These are phyloP conservation scores for Falcunculus frontatus DNA, from an alignment of 2,113 vertebrate species.

Conservation along the genomic window DNA sequence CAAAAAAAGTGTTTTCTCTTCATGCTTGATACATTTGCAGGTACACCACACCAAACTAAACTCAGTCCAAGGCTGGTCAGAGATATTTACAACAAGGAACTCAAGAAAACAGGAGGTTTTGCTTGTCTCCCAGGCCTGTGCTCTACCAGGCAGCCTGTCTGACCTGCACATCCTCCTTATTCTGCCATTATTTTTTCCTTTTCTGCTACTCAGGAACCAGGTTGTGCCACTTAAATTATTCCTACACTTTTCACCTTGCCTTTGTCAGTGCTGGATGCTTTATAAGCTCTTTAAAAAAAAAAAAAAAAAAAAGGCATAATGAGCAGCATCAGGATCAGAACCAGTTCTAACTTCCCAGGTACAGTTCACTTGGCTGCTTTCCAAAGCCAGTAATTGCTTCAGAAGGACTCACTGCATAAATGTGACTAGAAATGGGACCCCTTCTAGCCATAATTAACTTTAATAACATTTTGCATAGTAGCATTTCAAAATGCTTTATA, in stretches of 20 bases:
- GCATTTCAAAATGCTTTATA: not conserved
- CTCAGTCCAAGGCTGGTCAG: not conserved
- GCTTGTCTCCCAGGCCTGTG: not conserved
- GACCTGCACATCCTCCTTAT: not conserved
- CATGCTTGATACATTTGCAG: not conserved
- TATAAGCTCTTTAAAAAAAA: not conserved
- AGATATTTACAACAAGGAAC: not conserved
- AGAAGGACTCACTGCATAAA: not conserved
- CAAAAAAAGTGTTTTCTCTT: not conserved
- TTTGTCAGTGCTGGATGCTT: not conserved
- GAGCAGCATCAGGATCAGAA: not conserved
- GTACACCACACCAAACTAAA: not conserved
- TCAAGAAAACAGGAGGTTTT: not conserved
- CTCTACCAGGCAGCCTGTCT: not conserved
- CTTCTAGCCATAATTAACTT: not conserved
- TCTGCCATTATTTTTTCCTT: not conserved
- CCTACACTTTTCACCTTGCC: not conserved
- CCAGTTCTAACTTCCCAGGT: slow-evolving; percentile 28
- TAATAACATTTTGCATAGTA: not conserved
- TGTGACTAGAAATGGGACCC: not conserved
- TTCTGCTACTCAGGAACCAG: not conserved
- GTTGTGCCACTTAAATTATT: not conserved
- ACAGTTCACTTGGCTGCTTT: slow-evolving; percentile 20
- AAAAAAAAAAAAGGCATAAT: not conserved
- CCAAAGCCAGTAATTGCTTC: slow-evolving; percentile 14